Base-by-base conservation (phyloP, 2,797 vertebrate genomes). In the Hozukius guyotensis region DNA sequence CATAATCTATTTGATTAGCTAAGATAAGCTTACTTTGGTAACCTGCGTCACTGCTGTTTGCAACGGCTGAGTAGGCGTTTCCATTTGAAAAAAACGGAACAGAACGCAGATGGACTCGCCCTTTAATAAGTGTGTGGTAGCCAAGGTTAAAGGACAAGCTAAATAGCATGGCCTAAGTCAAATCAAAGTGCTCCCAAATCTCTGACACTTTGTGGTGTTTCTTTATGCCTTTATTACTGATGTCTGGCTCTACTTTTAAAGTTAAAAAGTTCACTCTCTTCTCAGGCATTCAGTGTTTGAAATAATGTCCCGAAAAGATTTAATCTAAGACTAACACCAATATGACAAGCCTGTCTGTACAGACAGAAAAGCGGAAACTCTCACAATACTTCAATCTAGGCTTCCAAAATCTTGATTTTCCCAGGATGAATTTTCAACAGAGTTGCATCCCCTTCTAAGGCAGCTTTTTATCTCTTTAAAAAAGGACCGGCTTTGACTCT, bases 401-500 rank as follows among this genome's bases (percentile, higher is more conserved):
- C 68, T 42, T 81, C 57, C 32, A 29, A 65, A 76, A 63, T 72
- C 10, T 42, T 5, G 38, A 22, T 63, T 69, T 80, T 1, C 18
- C 18, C 18, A 22, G 20, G 38, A n/a, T 5, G 10, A 29, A 62
- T 71, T 25, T 27, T 66, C 9, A 61, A 8, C 31, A 22, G 20
- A 63, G 6, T 36, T n/a, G 57, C 31, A 25, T 46, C 22, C n/a
- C 24, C 24, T 64, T 53, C 34, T 34, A n/a, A 56, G 16, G 13
- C 63, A 68, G 59, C 49, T 74, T 61, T 65, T n/a, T 10, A 18
- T 65, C 71, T 72, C 14, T 84, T 76, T 68, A 66, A 80, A 42
- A 87, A 82, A 72, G 12, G 8, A 60, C 49, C 31, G 2, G 53
- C 72, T 84, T 83, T 87, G 56, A 75, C 72, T 72, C 52, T 24